phyloP scores from a whole-genome alignment of 2,797 vertebrate genomes.

The Urophycis tenuis region DNA sequence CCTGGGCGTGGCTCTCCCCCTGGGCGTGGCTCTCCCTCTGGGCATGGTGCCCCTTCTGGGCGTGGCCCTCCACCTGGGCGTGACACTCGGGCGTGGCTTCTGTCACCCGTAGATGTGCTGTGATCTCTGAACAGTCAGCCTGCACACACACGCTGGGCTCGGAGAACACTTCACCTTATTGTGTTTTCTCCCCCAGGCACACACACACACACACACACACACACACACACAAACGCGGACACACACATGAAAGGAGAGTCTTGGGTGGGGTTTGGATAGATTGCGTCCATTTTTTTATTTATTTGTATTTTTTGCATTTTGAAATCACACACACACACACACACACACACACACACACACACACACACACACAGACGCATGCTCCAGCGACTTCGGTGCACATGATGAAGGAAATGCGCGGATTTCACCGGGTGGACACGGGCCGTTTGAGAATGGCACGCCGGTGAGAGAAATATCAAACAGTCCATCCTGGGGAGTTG shows the following conservation, averaged over 20 bases:
- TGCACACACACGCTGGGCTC: neutral
- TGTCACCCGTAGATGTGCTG: neutral
- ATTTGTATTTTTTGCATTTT: neutral
- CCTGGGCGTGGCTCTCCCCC: too few species aligned
- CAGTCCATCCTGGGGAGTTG: neutral
- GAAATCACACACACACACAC: neutral
- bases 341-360: too few species aligned
- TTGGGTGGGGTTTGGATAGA: neutral
- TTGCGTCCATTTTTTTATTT: neutral
- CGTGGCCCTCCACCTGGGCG: too few species aligned
- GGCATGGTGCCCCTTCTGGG: too few species aligned
- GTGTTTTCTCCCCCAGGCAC: neutral
- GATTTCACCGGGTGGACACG: neutral
- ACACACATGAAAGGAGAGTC: neutral
- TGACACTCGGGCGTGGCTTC: neutral
- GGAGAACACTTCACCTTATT: constrained; percentile 1
- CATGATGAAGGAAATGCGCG: neutral
- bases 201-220: too few species aligned
- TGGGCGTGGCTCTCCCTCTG: too few species aligned
- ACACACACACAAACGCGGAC: too few species aligned
- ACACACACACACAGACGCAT: too few species aligned
- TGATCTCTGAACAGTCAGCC: neutral
- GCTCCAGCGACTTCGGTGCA: neutral
- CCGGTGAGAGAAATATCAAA: too few species aligned
- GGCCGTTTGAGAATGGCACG: neutral